Percentiles rank a stretch among this genome's conserved stretches.
These are phyloP conservation scores for Caprella mutica DNA, from an alignment of 2,888 invertebrate species.

Conservation along the genomic window DNA sequence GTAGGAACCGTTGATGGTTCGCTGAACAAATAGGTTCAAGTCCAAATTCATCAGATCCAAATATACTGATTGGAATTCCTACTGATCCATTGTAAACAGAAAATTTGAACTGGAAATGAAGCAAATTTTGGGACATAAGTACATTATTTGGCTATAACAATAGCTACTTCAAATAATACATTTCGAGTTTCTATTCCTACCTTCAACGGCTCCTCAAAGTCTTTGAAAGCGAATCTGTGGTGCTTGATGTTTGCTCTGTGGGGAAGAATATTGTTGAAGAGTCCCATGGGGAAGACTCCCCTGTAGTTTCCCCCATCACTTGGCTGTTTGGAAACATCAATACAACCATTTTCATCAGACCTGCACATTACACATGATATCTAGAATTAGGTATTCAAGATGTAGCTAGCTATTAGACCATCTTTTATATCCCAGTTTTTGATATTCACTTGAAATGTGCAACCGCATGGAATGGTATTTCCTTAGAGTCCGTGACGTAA, in stretches of 20 bases:
- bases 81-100: constrained; percentile 12
- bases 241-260: constrained; percentile 17
- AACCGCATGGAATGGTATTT: not conserved
- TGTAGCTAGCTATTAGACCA: not conserved
- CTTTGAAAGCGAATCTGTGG: constrained; percentile 19
- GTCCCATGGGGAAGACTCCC: constrained; percentile 30
- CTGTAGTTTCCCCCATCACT: constrained; percentile 20
- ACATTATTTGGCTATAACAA: not conserved
- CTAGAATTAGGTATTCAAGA: not conserved
- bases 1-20: constrained; percentile 15
- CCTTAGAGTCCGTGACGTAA: constrained; percentile 3
- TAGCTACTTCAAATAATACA: not conserved
- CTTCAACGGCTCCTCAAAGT: constrained; percentile 16
- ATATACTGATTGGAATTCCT: not conserved
- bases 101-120: constrained; percentile 13
- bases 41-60: not conserved
- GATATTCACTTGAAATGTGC: not conserved
- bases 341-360: not conserved
- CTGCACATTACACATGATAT: not conserved
- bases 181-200: not conserved
- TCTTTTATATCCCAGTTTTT: not conserved
- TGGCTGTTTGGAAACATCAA: constrained; percentile 1
- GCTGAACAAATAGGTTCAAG: constrained; percentile 8
- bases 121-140: no score
- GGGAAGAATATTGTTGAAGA: constrained; percentile 16